Percentiles rank a stretch among this genome's conserved stretches.
Evolutionary conservation across 2,113 vertebrate species (phyloP).

Genomic region (Heliornis fulica): DNA sequence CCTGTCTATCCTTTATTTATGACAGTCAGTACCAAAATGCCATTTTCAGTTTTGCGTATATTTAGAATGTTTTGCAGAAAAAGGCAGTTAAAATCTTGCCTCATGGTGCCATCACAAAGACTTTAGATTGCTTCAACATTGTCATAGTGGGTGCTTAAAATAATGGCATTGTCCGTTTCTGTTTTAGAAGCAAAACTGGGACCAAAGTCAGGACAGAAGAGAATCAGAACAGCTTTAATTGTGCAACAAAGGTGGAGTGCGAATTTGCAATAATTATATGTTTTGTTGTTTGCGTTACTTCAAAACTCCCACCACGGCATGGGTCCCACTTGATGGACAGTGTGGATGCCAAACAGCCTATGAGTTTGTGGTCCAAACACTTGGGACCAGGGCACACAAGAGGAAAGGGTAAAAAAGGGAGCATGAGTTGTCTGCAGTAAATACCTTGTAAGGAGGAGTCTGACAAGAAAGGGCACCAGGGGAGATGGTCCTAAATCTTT

Average conservation of each 20-base stretch:
- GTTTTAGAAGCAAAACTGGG: neutral
- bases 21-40: neutral
- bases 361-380: rapidly evolving
- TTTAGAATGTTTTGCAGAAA: neutral
- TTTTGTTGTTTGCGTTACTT: neutral
- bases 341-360: neutral
- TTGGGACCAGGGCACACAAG: rapidly evolving
- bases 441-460: neutral
- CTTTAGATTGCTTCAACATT: neutral
- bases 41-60: neutral
- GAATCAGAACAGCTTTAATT: neutral
- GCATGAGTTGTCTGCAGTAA: neutral
- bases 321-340: rapidly evolving
- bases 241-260: neutral
- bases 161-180: neutral
- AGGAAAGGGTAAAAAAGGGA: neutral
- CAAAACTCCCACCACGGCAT: neutral
- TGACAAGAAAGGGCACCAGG: neutral
- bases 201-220: neutral
- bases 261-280: neutral
- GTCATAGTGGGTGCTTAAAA: neutral
- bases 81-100: neutral
- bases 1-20: neutral
- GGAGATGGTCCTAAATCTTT: neutral
- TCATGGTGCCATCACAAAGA: neutral